Evolutionary conservation across 2,113 vertebrate genomes (phyloP).

Genomic region (Eulacestoma nigropectus): DNA sequence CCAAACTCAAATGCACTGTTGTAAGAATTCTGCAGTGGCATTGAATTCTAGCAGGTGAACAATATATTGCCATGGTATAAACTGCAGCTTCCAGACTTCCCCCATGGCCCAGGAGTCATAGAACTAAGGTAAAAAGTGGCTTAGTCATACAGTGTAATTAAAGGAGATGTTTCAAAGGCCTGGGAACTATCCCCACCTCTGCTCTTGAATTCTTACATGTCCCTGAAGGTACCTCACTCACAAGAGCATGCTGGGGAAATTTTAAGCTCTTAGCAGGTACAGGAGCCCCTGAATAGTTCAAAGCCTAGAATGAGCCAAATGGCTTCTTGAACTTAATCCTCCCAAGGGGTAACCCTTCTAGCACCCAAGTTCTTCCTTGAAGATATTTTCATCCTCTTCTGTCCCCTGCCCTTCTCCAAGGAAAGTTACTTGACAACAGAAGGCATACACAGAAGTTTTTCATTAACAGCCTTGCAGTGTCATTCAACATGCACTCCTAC

Average conservation of each 20-base stretch:
- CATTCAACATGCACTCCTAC: neutral
- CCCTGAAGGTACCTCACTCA: neutral
- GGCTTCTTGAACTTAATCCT: neutral
- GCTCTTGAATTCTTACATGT: neutral
- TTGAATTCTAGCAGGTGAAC: neutral
- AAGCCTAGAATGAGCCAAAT: neutral
- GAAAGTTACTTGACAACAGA: neutral
- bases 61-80: neutral
- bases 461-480: neutral
- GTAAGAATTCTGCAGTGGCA: neutral
- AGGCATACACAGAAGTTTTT: neutral
- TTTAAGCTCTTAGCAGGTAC: neutral
- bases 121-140: neutral
- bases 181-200: neutral
- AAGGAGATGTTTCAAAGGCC: neutral
- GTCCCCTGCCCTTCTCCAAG: neutral
- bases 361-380: neutral
- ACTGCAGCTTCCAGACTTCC: neutral
- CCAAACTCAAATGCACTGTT: neutral
- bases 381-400: neutral
- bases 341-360: neutral
- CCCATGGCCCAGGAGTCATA: neutral
- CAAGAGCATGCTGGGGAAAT: neutral
- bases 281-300: neutral
- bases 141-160: neutral